Conservation (phyloP, 2,113 vertebrate species). For the Pterophyllum scalare region DNA sequence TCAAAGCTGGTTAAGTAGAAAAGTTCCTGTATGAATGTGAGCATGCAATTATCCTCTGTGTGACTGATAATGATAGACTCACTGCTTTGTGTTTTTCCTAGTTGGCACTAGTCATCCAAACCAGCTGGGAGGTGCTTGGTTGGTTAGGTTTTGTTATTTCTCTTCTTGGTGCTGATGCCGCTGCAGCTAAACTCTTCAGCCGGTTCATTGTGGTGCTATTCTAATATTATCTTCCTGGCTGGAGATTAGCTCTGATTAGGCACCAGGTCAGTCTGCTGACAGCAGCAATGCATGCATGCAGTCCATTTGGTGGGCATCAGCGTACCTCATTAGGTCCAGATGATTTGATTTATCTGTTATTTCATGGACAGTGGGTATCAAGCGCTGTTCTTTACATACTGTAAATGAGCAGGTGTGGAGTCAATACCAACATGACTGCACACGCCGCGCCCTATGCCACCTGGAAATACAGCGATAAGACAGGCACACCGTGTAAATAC, state of each 20-base stretch:
- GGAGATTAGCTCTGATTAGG: conserved; percentile 75
- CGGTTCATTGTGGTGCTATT: conserved; percentile 35
- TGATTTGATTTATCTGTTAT: background rate
- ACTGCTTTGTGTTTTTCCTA: background rate
- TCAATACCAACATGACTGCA: background rate
- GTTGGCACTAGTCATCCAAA: conserved; percentile 10
- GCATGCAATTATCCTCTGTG: background rate
- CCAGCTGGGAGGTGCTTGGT: conserved; percentile 15
- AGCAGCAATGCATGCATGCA: background rate
- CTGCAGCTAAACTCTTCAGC: conserved; percentile 49
- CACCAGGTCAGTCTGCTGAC: conserved; percentile 42
- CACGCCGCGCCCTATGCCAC: background rate
- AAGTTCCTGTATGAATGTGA: background rate
- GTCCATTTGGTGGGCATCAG: background rate
- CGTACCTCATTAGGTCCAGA: background rate
- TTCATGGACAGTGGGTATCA: background rate
- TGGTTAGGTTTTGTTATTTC: conserved; percentile 8
- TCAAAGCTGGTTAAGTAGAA: background rate
- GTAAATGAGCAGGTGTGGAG: background rate
- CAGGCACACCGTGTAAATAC: background rate
- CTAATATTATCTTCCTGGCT: conserved; percentile 73
- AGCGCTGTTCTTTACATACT: background rate
- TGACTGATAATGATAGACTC: background rate
- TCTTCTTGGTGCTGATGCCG: conserved; percentile 21
- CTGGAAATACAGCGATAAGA: conserved; percentile 6